Percentiles rank a stretch among this genome's conserved stretches.
Evolutionary conservation across 2,113 vertebrate genomes (phyloP).

Genomic region (Elephantulus edwardii): DNA sequence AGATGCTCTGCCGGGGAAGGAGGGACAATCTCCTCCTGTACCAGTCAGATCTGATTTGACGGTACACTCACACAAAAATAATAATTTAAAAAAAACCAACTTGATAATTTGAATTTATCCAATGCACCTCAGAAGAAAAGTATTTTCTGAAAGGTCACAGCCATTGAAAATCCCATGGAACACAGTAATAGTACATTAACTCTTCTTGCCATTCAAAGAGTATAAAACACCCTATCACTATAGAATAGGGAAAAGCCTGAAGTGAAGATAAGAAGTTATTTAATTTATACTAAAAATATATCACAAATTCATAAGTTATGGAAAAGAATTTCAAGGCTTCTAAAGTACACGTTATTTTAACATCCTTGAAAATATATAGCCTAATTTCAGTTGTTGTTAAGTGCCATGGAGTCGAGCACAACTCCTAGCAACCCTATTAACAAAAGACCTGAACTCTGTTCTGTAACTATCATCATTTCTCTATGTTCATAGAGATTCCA

Average conservation of each 20-base stretch:
- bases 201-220: not conserved
- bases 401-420: too few relatives aligned
- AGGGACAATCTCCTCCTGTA: too few relatives aligned
- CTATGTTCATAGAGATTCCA: too few relatives aligned
- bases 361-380: slow-evolving; percentile 26
- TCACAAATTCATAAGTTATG: not conserved
- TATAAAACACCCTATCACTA: not conserved
- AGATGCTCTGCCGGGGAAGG: too few relatives aligned
- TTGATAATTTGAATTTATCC: not conserved
- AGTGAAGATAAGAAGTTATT: not conserved
- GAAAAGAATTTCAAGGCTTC: slow-evolving; percentile 1
- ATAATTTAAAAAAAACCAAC: not conserved
- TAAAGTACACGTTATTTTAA: slow-evolving; percentile 18
- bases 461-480: too few relatives aligned
- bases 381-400: too few relatives aligned
- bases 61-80: too few relatives aligned
- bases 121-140: not conserved
- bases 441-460: too few relatives aligned
- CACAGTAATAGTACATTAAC: not conserved
- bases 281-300: slow-evolving; percentile 8
- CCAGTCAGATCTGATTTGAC: too few relatives aligned
- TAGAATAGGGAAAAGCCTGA: not conserved
- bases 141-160: not conserved
- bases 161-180: not conserved
- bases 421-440: too few relatives aligned